Base-by-base conservation (phyloP, 1,140 invertebrate species). In the Drosophila virilis region DNA sequence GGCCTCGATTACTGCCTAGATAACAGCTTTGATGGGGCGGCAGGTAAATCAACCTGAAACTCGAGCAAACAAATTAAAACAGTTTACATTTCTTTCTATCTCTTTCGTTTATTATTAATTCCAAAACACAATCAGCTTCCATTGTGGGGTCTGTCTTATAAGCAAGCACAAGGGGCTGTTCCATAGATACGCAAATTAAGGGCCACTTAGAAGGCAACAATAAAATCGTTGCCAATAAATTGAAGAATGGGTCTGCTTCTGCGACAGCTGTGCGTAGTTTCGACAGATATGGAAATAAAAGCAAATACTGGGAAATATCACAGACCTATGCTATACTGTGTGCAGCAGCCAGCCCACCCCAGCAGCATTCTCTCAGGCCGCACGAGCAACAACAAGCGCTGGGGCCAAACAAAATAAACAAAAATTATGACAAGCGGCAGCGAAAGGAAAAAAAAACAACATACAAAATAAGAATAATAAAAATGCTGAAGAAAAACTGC, bases 391-490 rank as follows among this genome's bases (percentile, higher is more conserved):
- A 69, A 77, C 43, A 70, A 80, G 68, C 80, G 66, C 35, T 66
- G 78, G 70, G 70, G 80, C 22, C 82, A 81, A 66, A 64, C 58
- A 88, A 88, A 86, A 77, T 86, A 88, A 86, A 86, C 83, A 89
- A 89, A 89, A 88, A 88, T 77, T 88, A 88, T 88, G 83, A 83
- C 83, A 80, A 80, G 55, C 79, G 51, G 52, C 50, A 54, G 51
- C 13, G 40, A 61, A 67, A 74, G 74, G 3, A 22, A 22, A 22
- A 54, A 50, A 84, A 66, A 74, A 28, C 66, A 74, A 28, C 22
- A 28, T 28, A 28, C 22, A 28, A 28, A 28, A 28, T 28, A 28
- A 28, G 22, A 28, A 73, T 73, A 74, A 88, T 82, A 88, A 88
- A 86, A 88, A 83, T 71, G 37, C 72, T 71, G 12, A 73, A 68